Evolutionary conservation across 1,140 invertebrate genomes (phyloP), one percentile per base, ranked within the genome.

Genomic region (Melanaphis sacchari): DNA sequence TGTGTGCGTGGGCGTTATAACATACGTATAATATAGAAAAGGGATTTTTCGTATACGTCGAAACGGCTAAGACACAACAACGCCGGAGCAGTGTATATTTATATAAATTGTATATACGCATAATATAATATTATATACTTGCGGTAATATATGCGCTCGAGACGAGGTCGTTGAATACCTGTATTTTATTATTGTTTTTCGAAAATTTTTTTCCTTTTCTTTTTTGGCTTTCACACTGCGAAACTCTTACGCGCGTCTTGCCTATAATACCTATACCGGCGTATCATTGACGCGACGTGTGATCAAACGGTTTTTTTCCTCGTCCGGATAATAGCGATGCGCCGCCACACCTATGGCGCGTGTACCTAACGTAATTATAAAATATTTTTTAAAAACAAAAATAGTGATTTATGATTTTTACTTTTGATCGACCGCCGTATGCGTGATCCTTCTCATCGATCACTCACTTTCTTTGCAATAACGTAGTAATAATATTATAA

Each of bases 201-300:
- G 15, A 76, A 43, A 26, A 24, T 82, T 26, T 41, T 84, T 85
- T 85, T 40, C 24, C 38, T 43, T 43, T 89, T 89, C 24, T 15
- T 43, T 91, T 81, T 81, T 24, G 40, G 41, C 90, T 91, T 91
- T 91, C 90, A 81, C 90, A 46, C 40, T 22, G 43, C 36, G 36
- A 52, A 76, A 89, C 87, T 46, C n/a, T 91, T 21, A 41, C 21
- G n/a, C 18, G n/a, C 59, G 9, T 26, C 82, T 84, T 76, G n/a
- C 59, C 59, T n/a, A 76, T 76, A 76, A 18, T 66, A 66, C 26
- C 59, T 36, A 76, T 76, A 76, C n/a, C 36, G 40, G 40, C 15
- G 6, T 26, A 76, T 41, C 90, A 26, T 41, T 36, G 26, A 26
- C 90, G 31, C 90, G 21, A n/a, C 91, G 76, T 84, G 46, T 21